Base-by-base conservation (phyloP, 2,113 vertebrate genomes). In the Ivindomyrus marchei region DNA sequence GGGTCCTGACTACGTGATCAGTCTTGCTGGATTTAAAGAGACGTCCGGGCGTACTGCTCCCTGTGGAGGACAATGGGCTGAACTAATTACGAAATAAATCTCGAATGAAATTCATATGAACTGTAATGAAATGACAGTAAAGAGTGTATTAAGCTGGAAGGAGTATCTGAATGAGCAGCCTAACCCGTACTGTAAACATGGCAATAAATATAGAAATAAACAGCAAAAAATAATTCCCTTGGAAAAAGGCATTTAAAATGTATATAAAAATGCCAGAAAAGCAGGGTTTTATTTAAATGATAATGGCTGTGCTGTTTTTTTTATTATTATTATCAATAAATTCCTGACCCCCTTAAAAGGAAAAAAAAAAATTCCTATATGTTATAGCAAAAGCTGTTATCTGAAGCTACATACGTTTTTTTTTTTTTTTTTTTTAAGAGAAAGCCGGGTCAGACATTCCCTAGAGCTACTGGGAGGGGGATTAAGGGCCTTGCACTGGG, bases 1-100 rank as follows among this genome's bases (percentile, higher is more conserved):
- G 83, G 42, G 45, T n/a, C 24, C 83, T 85, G 83, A 47, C 83
- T 45, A 19, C 9, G 83, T 47, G 42, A 47, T 85, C 83, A 85
- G 39, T 85, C 83, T 85, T 85, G 83, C 83, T 85, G 9, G 39
- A 47, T 85, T 85, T 85, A 85, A 85, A 85, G 45, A 24, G 83
- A 47, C 45, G 7, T 85, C 42, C 45, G 2, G 83, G 39, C 19
- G 24, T 13, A 85, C 6, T 19, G 74, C 36, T 85, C 45, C 45
- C 45, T 47, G 83, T 42, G 45, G 83, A 47, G 45, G 83, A 85
- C 39, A 85, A 46, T 47, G 39, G 45, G 83, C 83, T 47, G 24
- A 10, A 47, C 45, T 85, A 85, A 85, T 85, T 47, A 85, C 1
- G 3, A 46, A 85, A 85, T 85, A 85, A 45, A 85, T 47, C 45